Evolutionary conservation across 2,797 vertebrate species (phyloP), one percentile per base, ranked within the genome.

Genomic region (Neomorphus geoffroyi): DNA sequence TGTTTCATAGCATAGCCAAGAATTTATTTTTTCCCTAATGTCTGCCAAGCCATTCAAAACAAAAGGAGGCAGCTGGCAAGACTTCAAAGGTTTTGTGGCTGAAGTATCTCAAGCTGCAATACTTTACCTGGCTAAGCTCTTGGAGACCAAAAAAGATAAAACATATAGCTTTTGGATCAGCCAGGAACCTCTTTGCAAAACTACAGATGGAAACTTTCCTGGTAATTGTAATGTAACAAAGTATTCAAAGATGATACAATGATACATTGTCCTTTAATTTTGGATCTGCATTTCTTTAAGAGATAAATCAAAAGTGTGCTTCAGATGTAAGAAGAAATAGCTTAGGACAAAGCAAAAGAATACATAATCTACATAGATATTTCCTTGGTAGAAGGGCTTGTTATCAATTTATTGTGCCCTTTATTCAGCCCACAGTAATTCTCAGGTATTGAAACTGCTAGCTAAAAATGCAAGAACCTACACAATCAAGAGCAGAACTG

Each of bases 131-230:
- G 35, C 28, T 92, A 92, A 80, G 70, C 8, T 93, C 62, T 93
- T 80, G 50, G 62, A 94, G 86, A 88, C 53, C 60, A 91, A n/a
- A 50, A 89, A 80, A 74, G 70, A 96, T 73, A 94, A 96, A 95
- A 93, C 18, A 92, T 37, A 43, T 6, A 91, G 48, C 35, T 90
- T 87, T 89, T 80, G 64, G 64, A 71, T 95, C 84, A 85, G 70
- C 73, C 86, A 73, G 56, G 50, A 92, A 39, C 11, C 53, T 60
- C 57, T 64, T 89, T 32, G 32, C 56, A 90, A 93, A 95, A 81
- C 33, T 80, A 13, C 75, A 91, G 64, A 86, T 89, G 69, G 66
- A 84, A 93, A 80, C 56, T 73, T 83, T 46, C 78, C 77, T 92
- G 79, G 58, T 82, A 66, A 80, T 23, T 74, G 79, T 70, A 92